Evolutionary conservation across 2,888 invertebrate species (phyloP).

Genomic region (Xanthorhoe designata): DNA sequence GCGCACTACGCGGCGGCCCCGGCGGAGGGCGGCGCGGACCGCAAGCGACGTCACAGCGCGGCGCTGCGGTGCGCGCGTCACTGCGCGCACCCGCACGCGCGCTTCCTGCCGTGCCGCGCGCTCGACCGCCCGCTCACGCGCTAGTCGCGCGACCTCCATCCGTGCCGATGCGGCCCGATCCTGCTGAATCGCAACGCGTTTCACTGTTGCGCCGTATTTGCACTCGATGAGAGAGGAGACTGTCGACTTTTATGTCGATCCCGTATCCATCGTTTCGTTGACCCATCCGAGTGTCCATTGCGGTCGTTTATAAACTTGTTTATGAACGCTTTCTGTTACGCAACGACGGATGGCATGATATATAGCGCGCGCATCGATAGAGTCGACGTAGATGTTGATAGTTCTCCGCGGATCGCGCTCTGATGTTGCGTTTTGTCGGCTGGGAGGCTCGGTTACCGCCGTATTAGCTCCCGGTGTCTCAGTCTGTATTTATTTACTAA

Average conservation of each 20-base stretch:
- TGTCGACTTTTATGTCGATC: neutral
- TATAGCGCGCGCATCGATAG: neutral
- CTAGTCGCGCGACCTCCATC: constrained; percentile 46
- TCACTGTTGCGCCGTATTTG: neutral
- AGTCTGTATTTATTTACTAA: constrained; percentile 32
- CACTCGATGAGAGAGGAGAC: neutral
- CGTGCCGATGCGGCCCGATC: neutral
- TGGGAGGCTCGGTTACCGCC: constrained; percentile 22
- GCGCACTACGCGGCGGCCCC: constrained; percentile 73
- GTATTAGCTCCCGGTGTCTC: constrained; percentile 15
- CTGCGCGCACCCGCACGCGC: constrained; percentile 76
- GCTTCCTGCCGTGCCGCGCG: constrained; percentile 82
- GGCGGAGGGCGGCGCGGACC: constrained; percentile 67
- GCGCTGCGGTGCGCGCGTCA: constrained; percentile 65
- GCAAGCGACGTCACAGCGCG: constrained; percentile 86
- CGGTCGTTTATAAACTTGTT: neutral
- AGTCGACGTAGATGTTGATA: constrained; percentile 17
- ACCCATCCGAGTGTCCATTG: neutral
- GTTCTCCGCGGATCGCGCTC: constrained; percentile 2
- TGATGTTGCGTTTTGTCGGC: neutral
- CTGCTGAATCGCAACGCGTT: neutral
- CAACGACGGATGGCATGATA: neutral
- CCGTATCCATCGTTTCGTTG: neutral
- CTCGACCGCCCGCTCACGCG: constrained; percentile 80
- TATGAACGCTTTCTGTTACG: constrained; percentile 1